Evolutionary conservation across 2,797 vertebrate genomes (phyloP).

Genomic region (Enteromius thamalakanensis): DNA sequence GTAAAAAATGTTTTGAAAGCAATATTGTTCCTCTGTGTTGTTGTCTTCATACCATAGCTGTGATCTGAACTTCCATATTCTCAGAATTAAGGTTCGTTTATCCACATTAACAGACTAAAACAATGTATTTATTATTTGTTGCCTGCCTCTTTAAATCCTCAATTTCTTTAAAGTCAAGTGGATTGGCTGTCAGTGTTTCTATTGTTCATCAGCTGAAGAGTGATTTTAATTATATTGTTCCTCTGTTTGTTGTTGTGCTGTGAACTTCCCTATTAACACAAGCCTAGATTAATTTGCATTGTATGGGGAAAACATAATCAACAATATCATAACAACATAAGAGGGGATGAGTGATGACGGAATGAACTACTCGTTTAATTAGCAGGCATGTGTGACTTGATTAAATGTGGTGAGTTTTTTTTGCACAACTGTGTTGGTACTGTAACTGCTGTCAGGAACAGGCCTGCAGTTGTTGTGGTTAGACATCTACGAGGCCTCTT

Average conservation of each 20-base stretch:
- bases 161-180: not conserved
- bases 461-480: constrained; percentile 53
- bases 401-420: not conserved
- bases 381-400: not conserved
- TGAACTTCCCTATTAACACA: not conserved
- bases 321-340: not conserved
- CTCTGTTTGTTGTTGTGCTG: not conserved
- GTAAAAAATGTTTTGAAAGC: not conserved
- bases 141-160: not conserved
- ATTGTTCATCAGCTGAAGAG: not conserved
- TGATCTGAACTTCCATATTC: not conserved
- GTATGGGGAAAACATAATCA: not conserved
- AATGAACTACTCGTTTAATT: constrained; percentile 3
- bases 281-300: not conserved
- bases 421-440: not conserved
- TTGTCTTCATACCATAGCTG: not conserved
- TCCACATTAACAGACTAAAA: not conserved
- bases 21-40: not conserved
- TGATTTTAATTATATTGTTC: not conserved
- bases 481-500: constrained; percentile 54
- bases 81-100: not conserved
- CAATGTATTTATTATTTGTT: not conserved
- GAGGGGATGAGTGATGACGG: not conserved
- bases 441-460: constrained; percentile 12
- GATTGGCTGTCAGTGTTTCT: not conserved